Conservation (phyloP, 2,113 vertebrate species). For the Limanda limanda region DNA sequence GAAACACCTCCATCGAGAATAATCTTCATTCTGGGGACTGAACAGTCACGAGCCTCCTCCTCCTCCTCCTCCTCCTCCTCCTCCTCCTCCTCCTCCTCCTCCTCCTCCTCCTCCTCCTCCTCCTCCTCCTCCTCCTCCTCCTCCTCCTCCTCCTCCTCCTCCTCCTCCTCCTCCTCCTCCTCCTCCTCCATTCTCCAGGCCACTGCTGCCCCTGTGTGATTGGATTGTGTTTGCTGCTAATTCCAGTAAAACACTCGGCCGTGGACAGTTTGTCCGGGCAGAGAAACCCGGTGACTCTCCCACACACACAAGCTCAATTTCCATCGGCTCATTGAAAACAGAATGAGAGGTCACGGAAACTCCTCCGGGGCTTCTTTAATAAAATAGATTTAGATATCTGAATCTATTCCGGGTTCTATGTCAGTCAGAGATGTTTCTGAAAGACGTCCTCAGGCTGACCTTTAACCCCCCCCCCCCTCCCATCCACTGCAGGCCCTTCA, state of each 20-base stretch:
- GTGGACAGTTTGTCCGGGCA: not conserved
- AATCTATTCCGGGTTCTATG: not conserved
- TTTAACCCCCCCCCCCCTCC: not conserved
- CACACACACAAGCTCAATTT: not conserved
- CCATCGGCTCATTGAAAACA: not conserved
- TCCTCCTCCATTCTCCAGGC: not conserved
- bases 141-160: not conserved
- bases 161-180: too few species aligned
- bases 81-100: too few species aligned
- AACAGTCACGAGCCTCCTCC: too few species aligned
- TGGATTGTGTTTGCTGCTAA: not conserved
- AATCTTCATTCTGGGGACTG: too few species aligned
- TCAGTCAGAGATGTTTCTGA: not conserved
- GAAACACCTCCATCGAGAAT: not conserved
- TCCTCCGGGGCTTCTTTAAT: conserved; percentile 2
- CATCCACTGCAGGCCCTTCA: conserved; percentile 87
- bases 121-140: too few species aligned
- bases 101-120: too few species aligned
- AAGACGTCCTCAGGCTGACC: conserved; percentile 6
- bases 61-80: too few species aligned
- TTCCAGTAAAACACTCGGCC: conserved; percentile 5
- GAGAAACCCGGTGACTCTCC: conserved; percentile 1
- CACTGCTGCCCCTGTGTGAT: not conserved
- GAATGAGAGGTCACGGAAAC: not conserved
- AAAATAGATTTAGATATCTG: conserved; percentile 12